Evolutionary conservation across 2,888 invertebrate species (phyloP).

Genomic region (Tetrapedia diversipes): DNA sequence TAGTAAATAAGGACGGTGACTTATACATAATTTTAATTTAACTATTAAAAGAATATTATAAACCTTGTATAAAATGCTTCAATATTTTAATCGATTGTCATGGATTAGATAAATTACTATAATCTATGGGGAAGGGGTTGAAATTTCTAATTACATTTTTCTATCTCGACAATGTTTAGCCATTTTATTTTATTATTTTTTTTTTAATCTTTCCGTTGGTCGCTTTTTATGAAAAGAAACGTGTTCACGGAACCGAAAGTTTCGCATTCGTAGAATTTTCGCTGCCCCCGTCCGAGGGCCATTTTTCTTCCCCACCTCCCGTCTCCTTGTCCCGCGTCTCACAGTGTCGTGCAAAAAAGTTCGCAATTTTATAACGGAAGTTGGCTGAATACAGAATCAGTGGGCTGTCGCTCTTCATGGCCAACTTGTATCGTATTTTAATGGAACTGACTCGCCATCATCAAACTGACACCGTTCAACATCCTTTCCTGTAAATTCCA

Average conservation of each 20-base stretch:
- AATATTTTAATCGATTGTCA: no score
- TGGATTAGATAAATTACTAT: no score
- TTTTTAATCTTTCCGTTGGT: constrained; percentile 4
- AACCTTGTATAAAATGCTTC: neutral
- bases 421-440: constrained; percentile 74
- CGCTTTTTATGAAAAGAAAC: constrained; percentile 8
- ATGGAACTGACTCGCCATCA: constrained; percentile 68
- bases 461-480: constrained; percentile 24
- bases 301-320: constrained; percentile 47
- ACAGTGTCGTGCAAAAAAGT: constrained; percentile 70
- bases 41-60: neutral
- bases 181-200: neutral
- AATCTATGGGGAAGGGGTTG: no score
- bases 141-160: neutral
- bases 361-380: constrained; percentile 78
- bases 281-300: constrained; percentile 21
- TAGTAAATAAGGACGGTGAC: no score
- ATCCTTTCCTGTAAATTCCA: constrained; percentile 22
- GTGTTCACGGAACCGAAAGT: constrained; percentile 13
- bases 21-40: no score
- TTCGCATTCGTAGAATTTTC: constrained; percentile 41
- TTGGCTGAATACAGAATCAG: constrained; percentile 78
- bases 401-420: constrained; percentile 65
- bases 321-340: constrained; percentile 53
- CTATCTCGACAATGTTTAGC: neutral